Evolutionary conservation across 2,888 invertebrate species (phyloP).

Genomic region (Chydorus sphaericus): DNA sequence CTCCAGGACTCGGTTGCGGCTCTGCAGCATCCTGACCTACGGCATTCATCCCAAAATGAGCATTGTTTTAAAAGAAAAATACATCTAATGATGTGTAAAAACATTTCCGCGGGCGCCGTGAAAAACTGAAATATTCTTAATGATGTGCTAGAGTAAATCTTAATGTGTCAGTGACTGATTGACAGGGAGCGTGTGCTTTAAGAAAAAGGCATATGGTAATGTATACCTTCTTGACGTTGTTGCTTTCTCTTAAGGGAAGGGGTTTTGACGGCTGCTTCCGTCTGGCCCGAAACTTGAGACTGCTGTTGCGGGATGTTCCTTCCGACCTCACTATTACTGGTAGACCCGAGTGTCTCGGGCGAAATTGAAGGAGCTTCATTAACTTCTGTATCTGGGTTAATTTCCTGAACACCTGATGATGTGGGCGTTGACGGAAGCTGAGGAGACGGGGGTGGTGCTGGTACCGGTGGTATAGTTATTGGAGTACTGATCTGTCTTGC

Average conservation of each 20-base stretch:
- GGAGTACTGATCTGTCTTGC: too few species aligned
- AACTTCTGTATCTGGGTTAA: neutral
- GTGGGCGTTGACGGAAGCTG: neutral
- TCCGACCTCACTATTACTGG: too few species aligned
- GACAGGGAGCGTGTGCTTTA: neutral
- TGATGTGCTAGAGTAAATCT: neutral
- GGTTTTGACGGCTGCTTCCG: too few species aligned
- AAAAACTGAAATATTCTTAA: too few species aligned
- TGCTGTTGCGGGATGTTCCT: too few species aligned
- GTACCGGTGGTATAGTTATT: too few species aligned
- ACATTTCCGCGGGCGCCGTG: too few species aligned
- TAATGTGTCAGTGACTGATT: neutral
- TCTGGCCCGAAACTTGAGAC: too few species aligned
- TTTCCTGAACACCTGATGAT: neutral
- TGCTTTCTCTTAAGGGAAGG: constrained; percentile 18
- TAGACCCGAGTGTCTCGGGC: neutral
- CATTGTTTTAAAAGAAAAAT: neutral
- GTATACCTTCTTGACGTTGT: constrained; percentile 22
- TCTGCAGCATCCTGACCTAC: constrained; percentile 9
- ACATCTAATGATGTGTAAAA: too few species aligned
- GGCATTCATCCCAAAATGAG: neutral
- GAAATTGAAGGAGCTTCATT: neutral
- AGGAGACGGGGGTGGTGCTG: neutral
- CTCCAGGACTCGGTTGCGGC: too few species aligned
- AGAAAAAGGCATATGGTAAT: too few species aligned